A percentile compares a stretch with the other conserved stretches of the same genome.
These are phyloP conservation scores for Eonycteris spelaea DNA, from an alignment of 2,113 vertebrate species.

Conservation along the genomic window DNA sequence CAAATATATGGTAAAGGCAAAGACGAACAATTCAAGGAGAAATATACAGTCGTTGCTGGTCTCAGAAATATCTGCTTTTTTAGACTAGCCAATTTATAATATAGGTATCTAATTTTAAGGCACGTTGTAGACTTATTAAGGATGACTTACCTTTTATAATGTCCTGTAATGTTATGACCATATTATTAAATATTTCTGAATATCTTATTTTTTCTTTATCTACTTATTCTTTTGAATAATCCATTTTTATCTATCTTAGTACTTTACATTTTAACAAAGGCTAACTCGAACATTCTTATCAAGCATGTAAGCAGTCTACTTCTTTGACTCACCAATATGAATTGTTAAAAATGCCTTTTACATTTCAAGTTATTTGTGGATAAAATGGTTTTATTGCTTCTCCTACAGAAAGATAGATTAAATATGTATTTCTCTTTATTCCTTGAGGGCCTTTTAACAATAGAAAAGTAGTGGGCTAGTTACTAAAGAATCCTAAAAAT, in stretches of 20 bases:
- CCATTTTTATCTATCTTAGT: constrained; percentile 1
- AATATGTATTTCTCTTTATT: constrained; percentile 38
- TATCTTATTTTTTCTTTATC: background rate
- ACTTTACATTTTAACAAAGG: constrained; percentile 13
- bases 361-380: constrained; percentile 36
- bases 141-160: background rate
- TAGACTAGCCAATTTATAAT: background rate
- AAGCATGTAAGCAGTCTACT: background rate
- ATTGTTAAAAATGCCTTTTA: constrained; percentile 31
- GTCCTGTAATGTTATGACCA: background rate
- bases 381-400: constrained; percentile 39
- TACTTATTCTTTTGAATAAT: background rate
- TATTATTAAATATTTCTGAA: constrained; percentile 48
- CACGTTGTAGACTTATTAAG: background rate
- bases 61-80: constrained; percentile 28
- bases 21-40: background rate
- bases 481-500: background rate
- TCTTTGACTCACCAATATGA: background rate
- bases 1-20: background rate
- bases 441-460: constrained; percentile 14
- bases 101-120: background rate
- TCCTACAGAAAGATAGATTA: background rate
- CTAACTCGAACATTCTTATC: constrained; percentile 8
- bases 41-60: background rate
- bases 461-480: constrained; percentile 25